Base-by-base conservation (phyloP, 1,140 invertebrate species). In the Cydia splendana region DNA sequence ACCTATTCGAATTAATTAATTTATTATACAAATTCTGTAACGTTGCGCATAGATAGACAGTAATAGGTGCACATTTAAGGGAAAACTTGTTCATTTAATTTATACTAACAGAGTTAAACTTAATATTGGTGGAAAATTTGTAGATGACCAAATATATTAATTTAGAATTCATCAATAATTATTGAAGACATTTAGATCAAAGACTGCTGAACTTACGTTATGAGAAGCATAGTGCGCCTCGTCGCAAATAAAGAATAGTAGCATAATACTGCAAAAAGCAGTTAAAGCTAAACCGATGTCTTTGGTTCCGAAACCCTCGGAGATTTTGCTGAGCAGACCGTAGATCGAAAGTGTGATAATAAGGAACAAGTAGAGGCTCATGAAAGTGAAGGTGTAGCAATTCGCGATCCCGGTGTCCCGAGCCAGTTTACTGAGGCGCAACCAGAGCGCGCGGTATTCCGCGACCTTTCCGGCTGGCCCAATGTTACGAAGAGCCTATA, bases 311-410 rank as follows among this genome's bases (percentile, higher is more conserved):
- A 96, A 95, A 2, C 95, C 95, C 71, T 95, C 95, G 65, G 95
- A 95, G 9, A 96, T 94, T 84, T 95, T 95, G 0, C 95, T 95
- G 81, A 96, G 91, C 4, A 96, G 86, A 0, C 95, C 95, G 77
- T 96, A 96, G 77, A 96, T 95, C 4, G 95, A 96, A 12, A 96
- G 83, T 4, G 95, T 96, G 24, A 96, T 95, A 73, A 95, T 95
- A 24, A 96, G 93, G 80, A 96, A 96, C 6, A 96, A 89, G 80
- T 96, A 96, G 2, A 96, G 90, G 82, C 94, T 95, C 75, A 96
- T 88, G 79, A 95, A 95, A 1, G 94, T 95, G 69, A 96, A 94
- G 0, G 94, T 94, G 78, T 95, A 95, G 79, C 95, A 95, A 78
- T 94, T 94, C 1, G 95, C 94, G 34, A 94, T 94, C 62, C 95